phyloP scores from a whole-genome alignment of 1,140 invertebrate species.

The Anthonomus grandis region DNA sequence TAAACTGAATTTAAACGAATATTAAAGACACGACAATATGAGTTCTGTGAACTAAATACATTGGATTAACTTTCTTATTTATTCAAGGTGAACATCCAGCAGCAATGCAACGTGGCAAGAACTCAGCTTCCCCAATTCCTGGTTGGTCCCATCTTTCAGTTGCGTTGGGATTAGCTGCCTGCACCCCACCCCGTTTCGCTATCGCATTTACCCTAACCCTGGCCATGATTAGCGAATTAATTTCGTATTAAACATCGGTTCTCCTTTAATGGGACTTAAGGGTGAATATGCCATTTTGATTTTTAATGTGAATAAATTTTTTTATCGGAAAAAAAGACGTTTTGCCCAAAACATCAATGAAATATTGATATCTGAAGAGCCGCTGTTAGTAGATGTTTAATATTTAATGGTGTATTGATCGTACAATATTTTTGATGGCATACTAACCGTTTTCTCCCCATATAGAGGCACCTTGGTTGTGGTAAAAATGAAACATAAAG shows the following conservation, averaged over 20 bases:
- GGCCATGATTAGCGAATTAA: constrained; percentile 43
- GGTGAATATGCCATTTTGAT: constrained; percentile 2
- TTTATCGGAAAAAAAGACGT: too few relatives aligned
- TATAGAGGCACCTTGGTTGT: constrained; percentile 15
- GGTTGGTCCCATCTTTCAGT: constrained; percentile 53
- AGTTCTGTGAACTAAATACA: too few relatives aligned
- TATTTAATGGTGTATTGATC: too few relatives aligned
- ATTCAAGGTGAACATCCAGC: constrained; percentile 54
- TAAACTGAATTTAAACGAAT: too few relatives aligned
- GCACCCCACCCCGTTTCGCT: constrained; percentile 46
- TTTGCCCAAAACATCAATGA: too few relatives aligned
- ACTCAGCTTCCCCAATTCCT: constrained; percentile 53
- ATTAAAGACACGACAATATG: too few relatives aligned
- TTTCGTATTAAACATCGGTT: constrained; percentile 30
- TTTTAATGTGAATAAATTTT: constrained; percentile 4
- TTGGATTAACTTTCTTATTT: too few relatives aligned
- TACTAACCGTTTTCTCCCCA: constrained; percentile 2
- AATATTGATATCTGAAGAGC: too few relatives aligned
- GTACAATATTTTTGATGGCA: constrained; percentile 5
- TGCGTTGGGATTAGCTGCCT: constrained; percentile 51
- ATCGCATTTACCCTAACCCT: constrained; percentile 42
- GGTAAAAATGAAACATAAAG: constrained; percentile 16
- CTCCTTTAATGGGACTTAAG: constrained; percentile 4
- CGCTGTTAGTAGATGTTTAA: too few relatives aligned
- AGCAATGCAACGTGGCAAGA: constrained; percentile 56